Evolutionary conservation across 1,140 invertebrate genomes (phyloP), one percentile per base, ranked within the genome.

Genomic region (Zaprionus vittiger): DNA sequence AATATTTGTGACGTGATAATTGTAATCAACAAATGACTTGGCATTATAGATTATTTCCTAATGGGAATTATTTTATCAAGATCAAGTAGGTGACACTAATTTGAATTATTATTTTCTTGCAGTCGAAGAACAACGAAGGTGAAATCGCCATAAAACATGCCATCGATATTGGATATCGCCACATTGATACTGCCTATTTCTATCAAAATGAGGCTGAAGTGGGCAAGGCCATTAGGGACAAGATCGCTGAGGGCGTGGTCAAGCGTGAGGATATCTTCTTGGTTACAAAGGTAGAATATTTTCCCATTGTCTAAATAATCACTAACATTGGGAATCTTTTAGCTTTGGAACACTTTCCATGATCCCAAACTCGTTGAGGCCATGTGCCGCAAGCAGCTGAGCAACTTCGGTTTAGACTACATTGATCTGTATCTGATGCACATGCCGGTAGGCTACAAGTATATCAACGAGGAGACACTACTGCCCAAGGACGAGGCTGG

Each of bases 181-280:
- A 97, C 83, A 94, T 98, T 77, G 97, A 98, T 85, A 97, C 96
- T 83, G 97, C 97, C n/a, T 94, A 94, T 61, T 94, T 95, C 77
- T 98, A 98, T 92, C 94, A 94, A 73, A 97, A 97, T 91, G 96
- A 97, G 91, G 92, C 92, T 41, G 96, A 97, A 83, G 95, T 97
- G n/a, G 97, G 96, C 2, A 93, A 94, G 47, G 96, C 95, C 4
- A 93, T 97, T 15, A 94, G 94, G 11, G 93, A 94, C 24, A 94
- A 96, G 77, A 94, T 97, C 54, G 92, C 92, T 0, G 94, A 95
- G 67, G 96, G 95, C 22, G 94, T 94, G 52, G 93, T 96, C 26
- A 95, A 94, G 79, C 94, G 98, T 73, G 96, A 98, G 80, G 97
- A 99, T 52, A 79, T 99, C 1, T 99, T 98, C 92, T 94, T 99